These are phyloP conservation scores for Lemur catta DNA, from an alignment of 2,797 vertebrate species.

Conservation along the genomic window DNA sequence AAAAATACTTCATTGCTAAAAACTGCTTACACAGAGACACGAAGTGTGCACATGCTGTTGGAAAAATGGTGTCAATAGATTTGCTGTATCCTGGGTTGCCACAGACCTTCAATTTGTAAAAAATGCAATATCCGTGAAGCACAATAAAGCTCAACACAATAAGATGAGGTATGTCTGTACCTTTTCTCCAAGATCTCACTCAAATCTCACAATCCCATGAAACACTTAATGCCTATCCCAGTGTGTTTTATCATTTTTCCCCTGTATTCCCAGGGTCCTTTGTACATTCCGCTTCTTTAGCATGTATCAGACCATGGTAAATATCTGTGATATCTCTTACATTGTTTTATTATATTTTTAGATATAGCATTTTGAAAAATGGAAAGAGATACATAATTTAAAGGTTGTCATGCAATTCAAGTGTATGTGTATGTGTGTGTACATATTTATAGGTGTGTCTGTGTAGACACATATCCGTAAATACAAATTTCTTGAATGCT, in stretches of 20 bases:
- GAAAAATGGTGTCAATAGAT: not conserved
- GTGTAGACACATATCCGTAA: not conserved
- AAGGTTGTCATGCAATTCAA: not conserved
- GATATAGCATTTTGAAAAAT: not conserved
- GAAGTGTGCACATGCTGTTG: not conserved
- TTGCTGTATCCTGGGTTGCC: not conserved
- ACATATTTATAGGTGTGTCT: no score
- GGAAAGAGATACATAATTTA: not conserved
- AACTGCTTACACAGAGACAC: not conserved
- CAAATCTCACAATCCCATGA: not conserved
- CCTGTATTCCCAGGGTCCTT: not conserved
- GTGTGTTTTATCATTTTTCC: not conserved
- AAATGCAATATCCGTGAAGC: not conserved
- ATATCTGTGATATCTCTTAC: not conserved
- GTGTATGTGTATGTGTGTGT: no score
- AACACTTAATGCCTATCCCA: rapidly evolving
- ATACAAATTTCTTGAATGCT: not conserved
- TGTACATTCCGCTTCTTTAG: rapidly evolving
- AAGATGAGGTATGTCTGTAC: not conserved
- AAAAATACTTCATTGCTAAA: not conserved
- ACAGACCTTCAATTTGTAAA: not conserved
- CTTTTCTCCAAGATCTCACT: not conserved
- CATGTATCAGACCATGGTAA: not conserved
- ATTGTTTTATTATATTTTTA: not conserved
- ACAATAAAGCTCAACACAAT: not conserved